Conservation (phyloP, 2,797 vertebrate species). For the Phataginus tricuspis region DNA sequence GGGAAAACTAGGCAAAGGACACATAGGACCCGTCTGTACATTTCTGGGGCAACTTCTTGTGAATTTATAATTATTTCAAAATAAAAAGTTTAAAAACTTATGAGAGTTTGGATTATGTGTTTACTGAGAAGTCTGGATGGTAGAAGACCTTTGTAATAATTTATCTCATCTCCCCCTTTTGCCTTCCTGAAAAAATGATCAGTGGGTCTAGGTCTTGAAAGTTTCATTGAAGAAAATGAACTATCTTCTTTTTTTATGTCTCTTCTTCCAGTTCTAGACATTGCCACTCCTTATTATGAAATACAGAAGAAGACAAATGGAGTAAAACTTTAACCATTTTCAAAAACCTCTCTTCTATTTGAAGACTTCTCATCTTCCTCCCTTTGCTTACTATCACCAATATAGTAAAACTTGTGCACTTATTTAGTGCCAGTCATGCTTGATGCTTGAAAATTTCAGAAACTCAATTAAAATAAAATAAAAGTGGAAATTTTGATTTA, state of each 20-base stretch:
- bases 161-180: neutral
- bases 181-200: neutral
- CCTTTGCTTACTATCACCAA: neutral
- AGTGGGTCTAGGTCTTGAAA: neutral
- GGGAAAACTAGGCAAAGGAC: neutral
- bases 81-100: neutral
- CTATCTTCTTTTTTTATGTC: neutral
- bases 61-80: slow-evolving; percentile 7
- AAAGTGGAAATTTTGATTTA: neutral
- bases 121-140: neutral
- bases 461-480: neutral
- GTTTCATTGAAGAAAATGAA: neutral
- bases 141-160: neutral
- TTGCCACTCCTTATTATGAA: neutral
- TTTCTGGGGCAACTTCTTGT: neutral
- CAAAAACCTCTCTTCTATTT: neutral
- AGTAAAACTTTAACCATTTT: neutral
- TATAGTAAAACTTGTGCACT: neutral
- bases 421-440: neutral
- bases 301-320: neutral
- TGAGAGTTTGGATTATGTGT: neutral
- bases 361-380: neutral
- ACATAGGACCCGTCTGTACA: neutral
- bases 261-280: neutral
- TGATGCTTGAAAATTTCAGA: neutral